Evolutionary conservation across 2,113 vertebrate genomes (phyloP), one percentile per base, ranked within the genome.

Genomic region (Gopherus evgoodei): DNA sequence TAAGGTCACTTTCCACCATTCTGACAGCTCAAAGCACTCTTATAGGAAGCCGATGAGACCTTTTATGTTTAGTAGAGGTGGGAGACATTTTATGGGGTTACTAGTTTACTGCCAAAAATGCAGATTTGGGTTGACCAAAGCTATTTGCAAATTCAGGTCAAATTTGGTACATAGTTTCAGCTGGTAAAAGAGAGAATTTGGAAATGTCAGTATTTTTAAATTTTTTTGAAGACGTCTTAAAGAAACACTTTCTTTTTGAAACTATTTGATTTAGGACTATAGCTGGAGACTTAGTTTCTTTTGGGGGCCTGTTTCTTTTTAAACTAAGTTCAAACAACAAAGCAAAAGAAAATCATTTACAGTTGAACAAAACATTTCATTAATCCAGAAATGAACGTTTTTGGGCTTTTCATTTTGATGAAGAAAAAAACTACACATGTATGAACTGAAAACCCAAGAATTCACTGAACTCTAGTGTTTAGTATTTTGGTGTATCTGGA

Each of bases 401-500:
- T 8, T 4, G 14, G 62, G 16, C 35, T 35, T 17, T 69, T 69
- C 62, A 69, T 35, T 10, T 57, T 57, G 7, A 69, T 17, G 35
- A 69, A n/a, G 31, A 31, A n/a, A 35, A 62, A 29, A 62, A n/a
- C 31, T n/a, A n/a, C 35, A 69, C 14, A 4, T 35, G 14, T 69
- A 19, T 65, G 16, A n/a, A 17, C 62, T 65, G 62, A 65, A n/a
- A 65, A 65, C 16, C 16, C 31, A 65, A 65, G 13, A 65, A 65
- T 8, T n/a, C 35, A 65, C 14, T 19, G 16, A 69, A 3, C 35
- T 69, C 62, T 16, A n/a, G 14, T 76, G 0, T n/a, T 78, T 53
- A 12, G 22, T 11, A 2, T 35, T 16, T 6, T 78, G 25, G 0
- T 0, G 11, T 24, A 2, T 44, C 4, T 38, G 24, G 65, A 6